Evolutionary conservation across 1,140 invertebrate species (phyloP), one percentile per base, ranked within the genome.

Genomic region (Tyrophagus putrescentiae): DNA sequence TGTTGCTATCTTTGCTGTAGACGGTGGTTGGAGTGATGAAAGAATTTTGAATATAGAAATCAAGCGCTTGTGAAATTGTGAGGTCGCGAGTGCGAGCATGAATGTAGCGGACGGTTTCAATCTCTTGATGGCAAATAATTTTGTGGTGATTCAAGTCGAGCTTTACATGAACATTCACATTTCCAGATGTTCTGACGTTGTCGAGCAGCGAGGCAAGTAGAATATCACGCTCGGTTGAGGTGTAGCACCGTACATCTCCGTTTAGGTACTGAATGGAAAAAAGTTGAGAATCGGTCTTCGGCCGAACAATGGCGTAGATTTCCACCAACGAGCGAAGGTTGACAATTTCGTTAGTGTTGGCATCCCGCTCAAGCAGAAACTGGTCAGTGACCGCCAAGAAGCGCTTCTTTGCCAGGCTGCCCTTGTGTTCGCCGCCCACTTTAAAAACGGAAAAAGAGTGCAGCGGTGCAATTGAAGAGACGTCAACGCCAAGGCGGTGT

Each of bases 191-290:
- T 65, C 95, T 77, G 11, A 96, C 90, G 42, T 91, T 91, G 75
- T 99, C 96, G 60, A 98, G 72, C 13, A 99, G 72, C 4, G 94
- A 95, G 1, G 95, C 93, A 48, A 99, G 70, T 48, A 98, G 70
- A 0, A 91, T 86, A 76, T 99, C 96, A 67, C 94, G 79, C 65
- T 86, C 83, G 16, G 84, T 85, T 3, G 91, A 87, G 27, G 82
- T 82, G 70, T 96, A 98, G 48, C 79, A 85, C 54, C 90, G 77
- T 36, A 82, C 80, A 66, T 88, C 82, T 34, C 91, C 92, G 75
- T 89, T 90, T 13, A 91, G 80, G 75, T 96, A 97, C 72, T 98
- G 92, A 61, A 98, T 83, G 44, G 80, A 81, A 70, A 99, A 97
- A 57, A 84, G 78, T 73, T 98, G 95, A 5, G 91, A 86, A 76